Conservation (phyloP, 2,888 invertebrate species). For the Mechanitis messenoides region DNA sequence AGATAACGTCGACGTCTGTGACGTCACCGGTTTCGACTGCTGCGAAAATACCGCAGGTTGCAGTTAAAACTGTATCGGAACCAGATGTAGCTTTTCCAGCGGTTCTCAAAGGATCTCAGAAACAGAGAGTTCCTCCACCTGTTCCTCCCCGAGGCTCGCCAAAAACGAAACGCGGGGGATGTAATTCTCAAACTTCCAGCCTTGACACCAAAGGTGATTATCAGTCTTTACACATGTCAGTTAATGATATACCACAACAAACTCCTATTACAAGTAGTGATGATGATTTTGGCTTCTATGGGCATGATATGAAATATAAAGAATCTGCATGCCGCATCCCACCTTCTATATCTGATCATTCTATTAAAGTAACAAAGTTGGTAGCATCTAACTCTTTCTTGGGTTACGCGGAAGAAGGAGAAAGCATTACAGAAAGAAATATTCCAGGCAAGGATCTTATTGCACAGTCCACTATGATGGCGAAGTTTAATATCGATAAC, state of each 20-base stretch:
- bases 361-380: constrained; percentile 55
- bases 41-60: constrained; percentile 52
- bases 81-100: constrained; percentile 82
- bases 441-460: constrained; percentile 54
- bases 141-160: constrained; percentile 91
- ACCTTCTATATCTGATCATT: constrained; percentile 60
- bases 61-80: constrained; percentile 60
- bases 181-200: constrained; percentile 57
- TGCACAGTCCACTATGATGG: constrained; percentile 68
- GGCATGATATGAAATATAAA: constrained; percentile 67
- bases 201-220: constrained; percentile 72
- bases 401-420: constrained; percentile 59
- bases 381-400: constrained; percentile 60
- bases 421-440: constrained; percentile 58
- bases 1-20: constrained; percentile 69
- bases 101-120: constrained; percentile 83
- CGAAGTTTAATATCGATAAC: constrained; percentile 63
- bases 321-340: constrained; percentile 61
- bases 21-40: constrained; percentile 67
- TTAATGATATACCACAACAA: constrained; percentile 59
- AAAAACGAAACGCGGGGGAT: constrained; percentile 77
- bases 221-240: constrained; percentile 55
- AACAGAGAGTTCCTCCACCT: constrained; percentile 89
- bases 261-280: constrained; percentile 66
- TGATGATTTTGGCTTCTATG: constrained; percentile 64